Conservation (phyloP, 1,140 invertebrate species). For the Hypothenemus hampei region DNA sequence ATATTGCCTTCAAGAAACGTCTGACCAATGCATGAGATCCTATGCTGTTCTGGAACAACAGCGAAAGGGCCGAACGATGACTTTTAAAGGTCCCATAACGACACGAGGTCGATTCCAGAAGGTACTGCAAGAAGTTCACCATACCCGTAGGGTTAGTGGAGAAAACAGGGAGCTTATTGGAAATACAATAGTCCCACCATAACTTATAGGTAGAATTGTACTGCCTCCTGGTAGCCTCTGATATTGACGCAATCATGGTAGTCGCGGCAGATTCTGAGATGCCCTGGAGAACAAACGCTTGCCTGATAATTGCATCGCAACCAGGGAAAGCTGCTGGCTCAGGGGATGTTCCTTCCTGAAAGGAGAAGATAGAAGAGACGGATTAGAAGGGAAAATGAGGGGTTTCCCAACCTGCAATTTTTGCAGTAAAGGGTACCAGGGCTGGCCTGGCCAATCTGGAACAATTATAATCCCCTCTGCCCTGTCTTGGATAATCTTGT, state of each 20-base stretch:
- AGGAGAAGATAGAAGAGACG: background rate
- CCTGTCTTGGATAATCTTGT: background rate
- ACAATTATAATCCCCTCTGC: background rate
- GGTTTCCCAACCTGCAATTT: background rate
- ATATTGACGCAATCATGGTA: background rate
- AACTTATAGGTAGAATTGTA: background rate
- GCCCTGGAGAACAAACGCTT: background rate
- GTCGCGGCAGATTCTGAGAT: background rate
- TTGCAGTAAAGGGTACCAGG: background rate
- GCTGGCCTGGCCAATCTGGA: background rate
- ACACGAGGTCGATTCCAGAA: background rate
- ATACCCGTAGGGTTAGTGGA: background rate
- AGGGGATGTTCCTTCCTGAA: background rate
- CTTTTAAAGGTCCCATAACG: background rate
- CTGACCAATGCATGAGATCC: background rate
- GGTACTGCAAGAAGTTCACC: background rate
- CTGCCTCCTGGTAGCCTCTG: background rate
- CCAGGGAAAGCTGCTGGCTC: background rate
- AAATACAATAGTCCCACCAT: background rate
- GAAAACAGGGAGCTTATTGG: background rate
- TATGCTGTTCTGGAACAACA: background rate
- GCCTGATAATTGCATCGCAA: background rate
- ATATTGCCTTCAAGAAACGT: background rate
- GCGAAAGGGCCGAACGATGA: background rate
- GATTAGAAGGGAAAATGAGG: background rate